Percentiles rank a stretch among this genome's conserved stretches.
These are phyloP conservation scores for Megalurothrips usitatus DNA, from an alignment of 2,888 invertebrate genomes.

Conservation along the genomic window DNA sequence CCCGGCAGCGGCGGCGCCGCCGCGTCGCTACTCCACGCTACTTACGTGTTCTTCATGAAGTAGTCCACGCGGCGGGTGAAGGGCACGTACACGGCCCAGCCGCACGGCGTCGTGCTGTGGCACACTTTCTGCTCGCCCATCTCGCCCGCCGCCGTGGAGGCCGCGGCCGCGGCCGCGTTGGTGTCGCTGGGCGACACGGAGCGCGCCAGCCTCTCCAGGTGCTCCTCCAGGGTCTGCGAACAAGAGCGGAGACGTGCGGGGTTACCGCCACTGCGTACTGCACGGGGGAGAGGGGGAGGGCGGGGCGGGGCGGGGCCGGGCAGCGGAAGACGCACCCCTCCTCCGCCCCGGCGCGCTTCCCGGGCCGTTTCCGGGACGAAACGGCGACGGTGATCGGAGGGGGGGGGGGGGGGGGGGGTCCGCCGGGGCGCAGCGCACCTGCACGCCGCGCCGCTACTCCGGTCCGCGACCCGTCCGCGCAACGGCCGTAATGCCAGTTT, in stretches of 20 bases:
- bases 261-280: background rate
- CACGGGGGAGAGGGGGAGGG: no score
- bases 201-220: background rate
- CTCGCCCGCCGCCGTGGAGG: constrained; percentile 11
- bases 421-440: background rate
- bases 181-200: constrained; percentile 4
- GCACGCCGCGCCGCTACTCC: background rate
- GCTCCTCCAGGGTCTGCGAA: constrained; percentile 1
- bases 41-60: constrained; percentile 59
- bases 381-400: no score
- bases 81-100: constrained; percentile 58
- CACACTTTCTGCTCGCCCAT: constrained; percentile 41
- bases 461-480: background rate
- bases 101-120: constrained; percentile 51
- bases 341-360: background rate
- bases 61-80: constrained; percentile 50
- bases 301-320: no score
- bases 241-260: background rate
- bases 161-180: constrained; percentile 2
- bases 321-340: background rate
- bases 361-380: background rate
- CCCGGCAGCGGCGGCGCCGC: no score
- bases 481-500: background rate
- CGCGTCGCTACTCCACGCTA: constrained; percentile 34
- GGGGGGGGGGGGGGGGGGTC: no score